Evolutionary conservation across 2,113 vertebrate species (phyloP), one percentile per base, ranked within the genome.

Genomic region (Odocoileus virginianus): DNA sequence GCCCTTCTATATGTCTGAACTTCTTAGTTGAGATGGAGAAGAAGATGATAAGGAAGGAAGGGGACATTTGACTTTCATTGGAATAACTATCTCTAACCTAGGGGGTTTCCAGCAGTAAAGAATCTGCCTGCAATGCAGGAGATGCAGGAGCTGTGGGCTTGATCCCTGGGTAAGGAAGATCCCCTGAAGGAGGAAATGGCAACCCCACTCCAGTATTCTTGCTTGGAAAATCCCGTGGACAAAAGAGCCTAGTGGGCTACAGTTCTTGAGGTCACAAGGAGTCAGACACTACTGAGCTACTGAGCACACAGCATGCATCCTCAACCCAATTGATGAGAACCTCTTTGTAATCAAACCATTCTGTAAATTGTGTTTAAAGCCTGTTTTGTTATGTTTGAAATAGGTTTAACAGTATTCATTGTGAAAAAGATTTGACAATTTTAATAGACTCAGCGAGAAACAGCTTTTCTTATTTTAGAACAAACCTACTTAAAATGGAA

Each of bases 401-500:
- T 85, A 83, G 36, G 21, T 58, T 96, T 74, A 85, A 95, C 76
- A 17, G 25, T 60, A 76, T 79, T 97, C 67, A 27, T 76, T 92
- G 25, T 81, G 90, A 76, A 89, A 91, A 86, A 64, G 79, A 17
- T 40, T 94, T 92, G 79, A 60, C 13, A 88, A 25, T 43, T 67
- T 15, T 60, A 94, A 92, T 15, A 94, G 61, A 36, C 28, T 85
- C 23, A 52, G 23, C 0, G 2, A 85, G 81, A 86, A 92, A 64
- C 13, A 54, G 6, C 67, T 86, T 94, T 47, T 94, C 7, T 88
- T 61, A 54, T 36, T 81, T 36, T 84, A 28, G 71, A 54, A 71
- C 93, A 81, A 92, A 90, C 91, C 86, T 92, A 87, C 47, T 89
- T 92, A 89, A 89, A 94, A 52, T 61, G 13, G 58, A 88, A 94